Evolutionary conservation across 2,113 vertebrate genomes (phyloP).

Genomic region (Mola mola): DNA sequence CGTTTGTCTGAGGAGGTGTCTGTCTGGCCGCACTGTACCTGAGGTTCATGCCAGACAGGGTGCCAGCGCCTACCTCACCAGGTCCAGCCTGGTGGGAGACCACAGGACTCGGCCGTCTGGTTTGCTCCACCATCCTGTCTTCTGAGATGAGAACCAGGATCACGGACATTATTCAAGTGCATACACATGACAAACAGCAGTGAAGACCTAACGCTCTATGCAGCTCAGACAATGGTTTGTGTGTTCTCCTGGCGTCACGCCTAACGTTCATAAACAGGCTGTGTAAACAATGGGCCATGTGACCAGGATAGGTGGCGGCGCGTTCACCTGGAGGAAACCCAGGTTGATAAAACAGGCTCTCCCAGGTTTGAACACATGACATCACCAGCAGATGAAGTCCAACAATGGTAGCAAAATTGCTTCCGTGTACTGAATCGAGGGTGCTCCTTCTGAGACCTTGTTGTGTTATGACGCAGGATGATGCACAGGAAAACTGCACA

Average conservation of each 20-base stretch:
- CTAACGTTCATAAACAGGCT: constrained; percentile 66
- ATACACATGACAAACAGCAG: background rate
- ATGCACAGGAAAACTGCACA: background rate
- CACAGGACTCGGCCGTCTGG: constrained; percentile 45
- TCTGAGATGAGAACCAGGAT: constrained; percentile 43
- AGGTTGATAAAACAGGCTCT: constrained; percentile 54
- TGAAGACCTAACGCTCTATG: background rate
- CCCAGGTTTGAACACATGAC: constrained; percentile 57
- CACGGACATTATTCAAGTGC: constrained; percentile 12
- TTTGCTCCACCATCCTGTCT: constrained; percentile 79
- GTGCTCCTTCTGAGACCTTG: background rate
- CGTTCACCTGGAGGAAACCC: constrained; percentile 47
- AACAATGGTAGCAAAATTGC: too few relatives aligned
- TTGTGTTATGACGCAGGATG: background rate
- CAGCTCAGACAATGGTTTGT: constrained; percentile 13
- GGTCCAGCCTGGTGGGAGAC: constrained; percentile 78
- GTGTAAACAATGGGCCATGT: constrained; percentile 78
- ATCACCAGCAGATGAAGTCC: too few relatives aligned
- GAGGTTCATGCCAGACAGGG: constrained; percentile 47
- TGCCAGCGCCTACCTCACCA: constrained; percentile 60
- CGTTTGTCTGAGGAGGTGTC: constrained; percentile 15
- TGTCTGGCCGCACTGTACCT: constrained; percentile 46
- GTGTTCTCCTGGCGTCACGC: constrained; percentile 39
- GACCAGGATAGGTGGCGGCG: constrained; percentile 55
- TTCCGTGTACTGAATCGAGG: too few relatives aligned